phyloP scores from a whole-genome alignment of 2,113 vertebrate species.

The Scartelaos histophorus region DNA sequence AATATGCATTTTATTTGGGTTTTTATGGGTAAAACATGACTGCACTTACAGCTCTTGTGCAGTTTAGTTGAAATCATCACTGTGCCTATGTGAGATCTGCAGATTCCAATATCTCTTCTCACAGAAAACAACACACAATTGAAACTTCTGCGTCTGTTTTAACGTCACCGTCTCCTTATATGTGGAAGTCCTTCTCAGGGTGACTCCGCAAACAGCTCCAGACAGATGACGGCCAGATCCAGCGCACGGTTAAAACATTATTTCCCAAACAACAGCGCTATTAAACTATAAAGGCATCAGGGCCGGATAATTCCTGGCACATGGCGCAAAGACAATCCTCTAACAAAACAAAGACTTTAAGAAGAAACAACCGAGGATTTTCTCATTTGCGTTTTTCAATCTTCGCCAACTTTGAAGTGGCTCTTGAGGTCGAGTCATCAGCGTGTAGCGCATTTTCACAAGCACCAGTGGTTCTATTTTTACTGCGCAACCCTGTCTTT shows the following conservation, averaged over 20 bases:
- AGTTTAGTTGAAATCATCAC: no score
- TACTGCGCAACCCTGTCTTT: conserved; percentile 30
- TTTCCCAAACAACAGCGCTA: neutral
- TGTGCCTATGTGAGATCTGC: neutral
- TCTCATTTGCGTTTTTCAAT: conserved; percentile 13
- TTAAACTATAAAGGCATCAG: conserved; percentile 7
- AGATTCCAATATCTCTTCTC: neutral
- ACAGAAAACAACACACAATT: no score
- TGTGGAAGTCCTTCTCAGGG: neutral
- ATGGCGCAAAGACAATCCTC: conserved; percentile 22
- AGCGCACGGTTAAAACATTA: conserved; percentile 17
- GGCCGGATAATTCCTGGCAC: conserved; percentile 14
- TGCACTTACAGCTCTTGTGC: neutral
- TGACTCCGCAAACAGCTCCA: neutral
- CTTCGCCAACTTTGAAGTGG: conserved; percentile 55
- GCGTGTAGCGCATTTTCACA: conserved; percentile 32
- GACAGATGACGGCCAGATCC: neutral
- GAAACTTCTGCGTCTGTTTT: no score
- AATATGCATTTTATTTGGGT: no score
- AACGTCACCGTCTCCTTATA: neutral
- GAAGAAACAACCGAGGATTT: conserved; percentile 15
- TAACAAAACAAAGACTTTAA: conserved; percentile 48
- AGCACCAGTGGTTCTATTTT: conserved; percentile 43
- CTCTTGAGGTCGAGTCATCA: conserved; percentile 41
- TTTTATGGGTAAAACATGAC: neutral